A percentile compares a stretch with the other conserved stretches of the same genome.
Conservation (phyloP, 37 sponge, comb jelly and placozoan species). For the Oscarella lobularis region DNA sequence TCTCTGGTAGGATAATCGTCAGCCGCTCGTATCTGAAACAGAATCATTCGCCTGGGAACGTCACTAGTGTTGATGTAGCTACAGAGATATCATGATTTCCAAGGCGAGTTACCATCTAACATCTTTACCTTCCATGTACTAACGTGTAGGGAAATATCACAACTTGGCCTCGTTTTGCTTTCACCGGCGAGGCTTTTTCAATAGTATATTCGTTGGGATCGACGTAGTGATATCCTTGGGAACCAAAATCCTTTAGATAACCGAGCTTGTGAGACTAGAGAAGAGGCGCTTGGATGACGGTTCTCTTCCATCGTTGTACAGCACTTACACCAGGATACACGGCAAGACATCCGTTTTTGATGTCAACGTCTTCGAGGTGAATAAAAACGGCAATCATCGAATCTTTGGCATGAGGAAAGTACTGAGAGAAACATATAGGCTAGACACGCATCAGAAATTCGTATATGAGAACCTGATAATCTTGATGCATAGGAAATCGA, state of each 20-base stretch:
- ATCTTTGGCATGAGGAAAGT: slow-evolving; percentile 6
- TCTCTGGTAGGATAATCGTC: neutral
- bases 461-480: neutral
- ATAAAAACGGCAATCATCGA: slow-evolving; percentile 5
- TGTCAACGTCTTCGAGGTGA: neutral
- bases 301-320: neutral
- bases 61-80: neutral
- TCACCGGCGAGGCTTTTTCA: neutral
- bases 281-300: neutral
- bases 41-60: neutral
- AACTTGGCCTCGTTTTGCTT: neutral
- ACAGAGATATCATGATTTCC: neutral
- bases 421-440: neutral
- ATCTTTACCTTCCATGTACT: slow-evolving; percentile 4
- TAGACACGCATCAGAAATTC: neutral
- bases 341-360: neutral
- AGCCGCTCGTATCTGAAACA: slow-evolving; percentile 3
- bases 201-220: neutral
- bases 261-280: slow-evolving; percentile 7
- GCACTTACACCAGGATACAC: neutral
- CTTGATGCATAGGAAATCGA: slow-evolving; percentile 8
- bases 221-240: neutral
- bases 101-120: neutral
- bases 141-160: neutral
- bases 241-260: neutral